A percentile compares a stretch with the other conserved stretches of the same genome.
Evolutionary conservation across 92 coral and sea anemone species (phyloP).

Genomic region (Plumapathes pennacea): DNA sequence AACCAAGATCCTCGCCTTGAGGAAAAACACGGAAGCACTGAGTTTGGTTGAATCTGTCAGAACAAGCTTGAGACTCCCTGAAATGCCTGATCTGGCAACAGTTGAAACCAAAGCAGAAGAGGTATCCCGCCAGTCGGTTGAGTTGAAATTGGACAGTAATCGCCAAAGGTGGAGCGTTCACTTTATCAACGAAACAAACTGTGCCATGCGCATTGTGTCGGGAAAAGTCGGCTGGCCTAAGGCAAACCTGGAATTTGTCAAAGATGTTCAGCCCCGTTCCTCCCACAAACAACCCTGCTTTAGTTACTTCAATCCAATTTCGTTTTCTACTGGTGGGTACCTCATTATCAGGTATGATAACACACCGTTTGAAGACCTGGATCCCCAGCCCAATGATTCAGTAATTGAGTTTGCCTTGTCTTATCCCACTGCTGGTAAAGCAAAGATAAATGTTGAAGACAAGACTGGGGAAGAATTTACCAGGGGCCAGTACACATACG

Average conservation of each 20-base stretch:
- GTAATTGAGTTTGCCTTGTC: conserved; percentile 41
- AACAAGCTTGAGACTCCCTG: conserved; percentile 3
- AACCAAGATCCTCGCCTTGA: conserved; percentile 13
- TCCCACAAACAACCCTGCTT: background rate
- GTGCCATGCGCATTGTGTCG: conserved; percentile 27
- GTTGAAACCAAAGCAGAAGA: conserved; percentile 9
- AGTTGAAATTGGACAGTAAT: background rate
- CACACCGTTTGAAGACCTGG: background rate
- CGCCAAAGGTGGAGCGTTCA: background rate
- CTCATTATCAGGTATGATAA: conserved; percentile 8
- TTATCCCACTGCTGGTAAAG: background rate
- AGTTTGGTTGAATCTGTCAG: conserved; percentile 6
- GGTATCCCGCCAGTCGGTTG: conserved; percentile 18
- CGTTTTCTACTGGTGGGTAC: conserved; percentile 34
- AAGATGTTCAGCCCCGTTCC: conserved; percentile 24
- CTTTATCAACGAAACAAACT: conserved; percentile 28
- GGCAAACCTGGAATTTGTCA: conserved; percentile 9
- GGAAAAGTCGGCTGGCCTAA: conserved; percentile 20
- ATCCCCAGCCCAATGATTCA: background rate
- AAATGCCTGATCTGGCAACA: conserved; percentile 6
- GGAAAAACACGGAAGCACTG: conserved; percentile 7
- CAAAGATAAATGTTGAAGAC: conserved; percentile 23
- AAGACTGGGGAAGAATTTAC: background rate
- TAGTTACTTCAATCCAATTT: background rate
- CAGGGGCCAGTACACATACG: conserved; percentile 16